phyloP scores from a whole-genome alignment of 2,888 invertebrate species.

The Microchrysa polita region DNA sequence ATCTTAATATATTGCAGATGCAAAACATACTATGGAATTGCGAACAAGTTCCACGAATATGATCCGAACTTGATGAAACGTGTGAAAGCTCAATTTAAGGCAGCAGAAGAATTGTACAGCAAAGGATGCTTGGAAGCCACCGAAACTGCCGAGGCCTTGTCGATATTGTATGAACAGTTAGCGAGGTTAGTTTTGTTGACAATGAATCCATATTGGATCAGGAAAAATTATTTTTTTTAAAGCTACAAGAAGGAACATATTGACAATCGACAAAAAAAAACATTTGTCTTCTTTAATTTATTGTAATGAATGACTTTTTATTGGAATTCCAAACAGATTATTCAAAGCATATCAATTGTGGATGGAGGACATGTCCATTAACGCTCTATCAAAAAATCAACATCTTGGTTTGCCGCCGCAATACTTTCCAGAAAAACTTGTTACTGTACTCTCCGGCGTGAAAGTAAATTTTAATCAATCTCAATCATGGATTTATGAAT shows the following conservation, averaged over 20 bases:
- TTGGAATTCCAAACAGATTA: slow-evolving; percentile 65
- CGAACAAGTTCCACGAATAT: slow-evolving; percentile 79
- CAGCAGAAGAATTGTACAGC: slow-evolving; percentile 65
- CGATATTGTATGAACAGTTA: too few species aligned
- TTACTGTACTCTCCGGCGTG: slow-evolving; percentile 70
- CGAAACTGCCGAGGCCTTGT: too few species aligned
- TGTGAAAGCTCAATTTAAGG: slow-evolving; percentile 74
- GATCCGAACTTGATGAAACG: slow-evolving; percentile 75
- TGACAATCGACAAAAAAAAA: too few species aligned
- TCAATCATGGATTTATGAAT: slow-evolving; percentile 16
- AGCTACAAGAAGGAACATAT: too few species aligned
- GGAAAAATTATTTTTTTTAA: too few species aligned
- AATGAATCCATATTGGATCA: too few species aligned
- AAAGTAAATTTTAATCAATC: slow-evolving; percentile 58
- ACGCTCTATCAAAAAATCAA: slow-evolving; percentile 66
- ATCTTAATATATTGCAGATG: neutral
- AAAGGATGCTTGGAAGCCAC: neutral
- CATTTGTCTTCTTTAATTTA: too few species aligned
- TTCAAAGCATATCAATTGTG: slow-evolving; percentile 75
- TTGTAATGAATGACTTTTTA: too few species aligned
- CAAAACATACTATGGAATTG: slow-evolving; percentile 66
- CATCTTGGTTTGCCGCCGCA: slow-evolving; percentile 73
- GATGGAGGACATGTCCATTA: slow-evolving; percentile 81
- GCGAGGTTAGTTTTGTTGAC: too few species aligned
- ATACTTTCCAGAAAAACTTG: slow-evolving; percentile 74